These are phyloP conservation scores for Hydrocynus forskahlii DNA, from an alignment of 2,797 vertebrate genomes.

Conservation along the genomic window DNA sequence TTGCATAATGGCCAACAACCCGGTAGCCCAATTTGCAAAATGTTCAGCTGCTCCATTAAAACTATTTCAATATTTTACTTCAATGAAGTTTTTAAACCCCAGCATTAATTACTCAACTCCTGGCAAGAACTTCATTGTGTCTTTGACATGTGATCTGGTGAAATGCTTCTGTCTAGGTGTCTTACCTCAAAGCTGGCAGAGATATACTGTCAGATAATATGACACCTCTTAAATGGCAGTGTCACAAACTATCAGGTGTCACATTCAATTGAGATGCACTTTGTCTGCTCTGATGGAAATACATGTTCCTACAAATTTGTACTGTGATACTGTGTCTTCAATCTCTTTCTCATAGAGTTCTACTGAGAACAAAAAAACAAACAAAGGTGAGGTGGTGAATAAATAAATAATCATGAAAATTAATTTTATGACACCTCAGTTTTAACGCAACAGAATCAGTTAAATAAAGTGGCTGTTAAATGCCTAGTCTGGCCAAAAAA, in stretches of 20 bases:
- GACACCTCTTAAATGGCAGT: not conserved
- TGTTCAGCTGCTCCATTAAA: too few relatives aligned
- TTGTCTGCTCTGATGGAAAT: constrained; percentile 18
- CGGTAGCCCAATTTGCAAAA: too few relatives aligned
- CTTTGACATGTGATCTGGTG: not conserved
- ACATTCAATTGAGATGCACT: constrained; percentile 5
- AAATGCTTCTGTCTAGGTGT: not conserved
- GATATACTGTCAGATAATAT: constrained; percentile 4
- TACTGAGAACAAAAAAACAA: too few relatives aligned
- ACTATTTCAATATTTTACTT: too few relatives aligned
- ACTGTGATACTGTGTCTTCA: constrained; percentile 30
- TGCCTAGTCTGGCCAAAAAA: too few relatives aligned
- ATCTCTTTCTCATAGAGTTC: too few relatives aligned
- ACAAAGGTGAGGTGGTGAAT: too few relatives aligned
- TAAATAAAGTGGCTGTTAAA: too few relatives aligned
- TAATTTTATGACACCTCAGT: too few relatives aligned
- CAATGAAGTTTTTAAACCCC: not conserved
- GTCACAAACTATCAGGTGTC: constrained; percentile 15
- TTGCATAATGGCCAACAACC: too few relatives aligned
- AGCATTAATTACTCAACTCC: not conserved
- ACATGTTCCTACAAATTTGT: not conserved
- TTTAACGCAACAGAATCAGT: too few relatives aligned
- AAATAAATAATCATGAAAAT: too few relatives aligned
- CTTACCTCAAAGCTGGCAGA: not conserved
- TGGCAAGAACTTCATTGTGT: not conserved